Percentiles rank a stretch among this genome's conserved stretches.
Evolutionary conservation across 23 tunicate species (phyloP).

Genomic region (Styela clava): DNA sequence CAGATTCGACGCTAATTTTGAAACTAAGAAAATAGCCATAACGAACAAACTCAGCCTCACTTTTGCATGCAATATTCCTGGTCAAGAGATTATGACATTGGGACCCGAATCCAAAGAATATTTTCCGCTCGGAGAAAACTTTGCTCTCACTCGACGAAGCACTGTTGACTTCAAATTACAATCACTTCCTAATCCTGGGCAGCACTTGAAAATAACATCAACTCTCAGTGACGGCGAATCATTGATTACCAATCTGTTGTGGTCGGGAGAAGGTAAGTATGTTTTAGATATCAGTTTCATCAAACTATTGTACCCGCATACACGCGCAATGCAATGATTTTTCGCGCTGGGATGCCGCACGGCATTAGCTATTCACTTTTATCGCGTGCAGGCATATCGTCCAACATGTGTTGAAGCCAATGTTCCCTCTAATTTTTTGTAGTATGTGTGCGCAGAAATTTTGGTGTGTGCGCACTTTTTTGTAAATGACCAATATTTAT

Average conservation of each 20-base stretch:
- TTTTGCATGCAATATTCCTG: not conserved
- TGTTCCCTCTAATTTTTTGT: too few relatives aligned
- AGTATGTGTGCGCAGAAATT: too few relatives aligned
- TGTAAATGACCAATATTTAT: too few relatives aligned
- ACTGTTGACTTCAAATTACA: not conserved
- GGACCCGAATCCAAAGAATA: not conserved
- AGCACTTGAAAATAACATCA: not conserved
- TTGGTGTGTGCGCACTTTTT: too few relatives aligned
- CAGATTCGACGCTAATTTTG: not conserved
- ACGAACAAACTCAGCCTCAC: not conserved
- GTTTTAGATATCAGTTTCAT: too few relatives aligned
- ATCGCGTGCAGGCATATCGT: too few relatives aligned
- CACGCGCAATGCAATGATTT: too few relatives aligned
- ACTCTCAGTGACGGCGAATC: not conserved
- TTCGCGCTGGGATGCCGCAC: too few relatives aligned
- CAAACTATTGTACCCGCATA: too few relatives aligned
- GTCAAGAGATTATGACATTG: not conserved
- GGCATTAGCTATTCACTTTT: too few relatives aligned
- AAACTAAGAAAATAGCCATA: not conserved
- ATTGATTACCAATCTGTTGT: not conserved
- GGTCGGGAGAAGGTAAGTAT: too few relatives aligned
- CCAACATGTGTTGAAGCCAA: too few relatives aligned
- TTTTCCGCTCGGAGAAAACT: not conserved
- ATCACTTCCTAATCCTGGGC: not conserved
- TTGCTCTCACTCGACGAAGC: not conserved